phyloP scores from a whole-genome alignment of 2,888 invertebrate genomes.

The Laothoe populi region DNA sequence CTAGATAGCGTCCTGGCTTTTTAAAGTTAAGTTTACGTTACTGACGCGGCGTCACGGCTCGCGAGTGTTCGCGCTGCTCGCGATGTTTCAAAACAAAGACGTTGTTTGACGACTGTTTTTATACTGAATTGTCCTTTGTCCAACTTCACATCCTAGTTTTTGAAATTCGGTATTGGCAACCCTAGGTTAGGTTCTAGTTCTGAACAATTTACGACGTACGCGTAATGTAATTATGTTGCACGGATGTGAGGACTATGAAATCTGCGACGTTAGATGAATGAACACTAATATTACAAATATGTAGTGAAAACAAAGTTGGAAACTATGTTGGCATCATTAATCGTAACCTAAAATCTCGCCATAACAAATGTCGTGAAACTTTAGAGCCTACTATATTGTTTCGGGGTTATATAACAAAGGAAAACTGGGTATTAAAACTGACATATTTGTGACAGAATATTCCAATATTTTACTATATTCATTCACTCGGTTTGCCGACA shows the following conservation, averaged over 20 bases:
- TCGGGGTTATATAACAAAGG: background rate
- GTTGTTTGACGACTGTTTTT: too few species aligned
- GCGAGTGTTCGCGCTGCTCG: too few species aligned
- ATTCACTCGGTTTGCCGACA: background rate
- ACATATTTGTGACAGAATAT: background rate
- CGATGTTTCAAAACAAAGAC: too few species aligned
- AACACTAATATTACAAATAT: conserved; percentile 14
- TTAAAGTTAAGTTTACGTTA: too few species aligned
- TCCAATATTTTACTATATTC: conserved; percentile 5
- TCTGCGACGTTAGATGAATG: conserved; percentile 3
- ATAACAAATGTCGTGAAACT: background rate
- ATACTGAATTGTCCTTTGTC: too few species aligned
- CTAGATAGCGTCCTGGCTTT: too few species aligned
- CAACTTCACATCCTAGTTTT: too few species aligned
- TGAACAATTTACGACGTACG: conserved; percentile 20
- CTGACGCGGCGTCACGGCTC: too few species aligned
- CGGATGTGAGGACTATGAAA: conserved; percentile 10
- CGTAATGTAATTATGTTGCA: conserved; percentile 14
- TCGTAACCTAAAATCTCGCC: background rate
- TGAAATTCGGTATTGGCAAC: too few species aligned
- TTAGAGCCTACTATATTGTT: background rate
- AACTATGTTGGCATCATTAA: conserved; percentile 17
- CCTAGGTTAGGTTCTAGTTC: conserved; percentile 19
- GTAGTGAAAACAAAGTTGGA: conserved; percentile 1
- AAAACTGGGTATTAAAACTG: background rate